phyloP scores from a whole-genome alignment of 1,140 invertebrate species.

The Metaphire vulgaris region DNA sequence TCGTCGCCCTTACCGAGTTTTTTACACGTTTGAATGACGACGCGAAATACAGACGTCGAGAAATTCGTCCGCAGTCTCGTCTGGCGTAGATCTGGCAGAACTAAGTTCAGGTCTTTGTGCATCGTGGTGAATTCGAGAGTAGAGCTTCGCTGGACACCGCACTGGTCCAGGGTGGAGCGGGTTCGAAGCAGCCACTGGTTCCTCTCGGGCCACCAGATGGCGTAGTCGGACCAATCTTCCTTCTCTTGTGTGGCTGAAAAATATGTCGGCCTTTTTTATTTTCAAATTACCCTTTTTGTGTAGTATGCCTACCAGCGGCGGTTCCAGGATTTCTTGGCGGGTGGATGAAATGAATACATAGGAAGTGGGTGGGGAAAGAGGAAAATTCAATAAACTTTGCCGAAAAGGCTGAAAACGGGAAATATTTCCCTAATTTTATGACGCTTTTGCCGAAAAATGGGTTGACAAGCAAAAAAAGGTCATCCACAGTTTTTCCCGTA shows the following conservation, averaged over 20 bases:
- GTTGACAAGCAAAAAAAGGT: no score
- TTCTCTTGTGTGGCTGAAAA: background rate
- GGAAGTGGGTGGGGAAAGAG: no score
- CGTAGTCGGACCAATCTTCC: conserved; percentile 95
- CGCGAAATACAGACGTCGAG: conserved; percentile 89
- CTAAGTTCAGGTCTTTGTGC: conserved; percentile 85
- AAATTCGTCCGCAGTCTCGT: conserved; percentile 91
- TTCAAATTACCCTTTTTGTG: no score
- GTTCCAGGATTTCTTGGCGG: no score
- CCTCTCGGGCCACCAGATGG: conserved; percentile 93
- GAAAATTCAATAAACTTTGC: no score
- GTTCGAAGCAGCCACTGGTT: conserved; percentile 92
- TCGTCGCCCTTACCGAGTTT: conserved; percentile 69
- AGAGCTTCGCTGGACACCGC: conserved; percentile 90
- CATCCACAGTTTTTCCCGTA: no score
- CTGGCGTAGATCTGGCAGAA: conserved; percentile 89
- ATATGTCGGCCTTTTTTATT: no score
- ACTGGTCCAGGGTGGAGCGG: conserved; percentile 91
- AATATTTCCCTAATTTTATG: no score
- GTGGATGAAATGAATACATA: no score
- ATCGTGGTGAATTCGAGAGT: conserved; percentile 94
- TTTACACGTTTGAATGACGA: conserved; percentile 89
- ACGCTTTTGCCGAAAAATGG: no score
- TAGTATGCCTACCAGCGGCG: no score
- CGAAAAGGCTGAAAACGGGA: no score